Conservation (phyloP, 2,113 vertebrate species). For the Balaenoptera acutorostrata region DNA sequence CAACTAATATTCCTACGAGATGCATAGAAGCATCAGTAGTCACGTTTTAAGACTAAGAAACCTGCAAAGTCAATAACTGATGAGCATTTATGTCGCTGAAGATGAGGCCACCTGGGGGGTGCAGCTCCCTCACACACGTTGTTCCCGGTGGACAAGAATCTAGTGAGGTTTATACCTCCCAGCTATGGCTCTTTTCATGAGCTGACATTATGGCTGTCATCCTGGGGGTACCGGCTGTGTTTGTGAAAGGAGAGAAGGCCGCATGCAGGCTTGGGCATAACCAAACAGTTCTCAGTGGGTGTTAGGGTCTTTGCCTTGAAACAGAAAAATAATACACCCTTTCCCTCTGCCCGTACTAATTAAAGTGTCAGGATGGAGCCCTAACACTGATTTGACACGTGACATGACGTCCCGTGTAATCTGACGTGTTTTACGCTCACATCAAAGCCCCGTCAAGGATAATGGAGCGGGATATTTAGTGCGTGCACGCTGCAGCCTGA, state of each 20-base stretch:
- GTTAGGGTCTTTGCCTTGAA: slow-evolving; percentile 40
- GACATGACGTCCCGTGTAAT: slow-evolving; percentile 45
- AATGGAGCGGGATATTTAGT: background rate
- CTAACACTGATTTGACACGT: slow-evolving; percentile 38
- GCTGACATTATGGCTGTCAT: background rate
- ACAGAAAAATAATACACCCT: slow-evolving; percentile 50
- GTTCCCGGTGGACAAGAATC: rapidly evolving
- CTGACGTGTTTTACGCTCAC: background rate
- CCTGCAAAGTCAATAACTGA: background rate
- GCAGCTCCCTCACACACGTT: background rate
- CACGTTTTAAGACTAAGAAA: background rate
- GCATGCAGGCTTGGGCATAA: background rate
- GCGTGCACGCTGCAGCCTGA: background rate
- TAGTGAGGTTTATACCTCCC: background rate
- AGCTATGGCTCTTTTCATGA: background rate
- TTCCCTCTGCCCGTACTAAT: slow-evolving; percentile 20
- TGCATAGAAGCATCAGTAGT: background rate
- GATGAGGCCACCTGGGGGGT: background rate
- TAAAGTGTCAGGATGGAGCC: slow-evolving; percentile 59
- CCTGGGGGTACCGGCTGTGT: background rate
- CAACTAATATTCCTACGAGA: background rate
- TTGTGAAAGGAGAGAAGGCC: slow-evolving; percentile 31
- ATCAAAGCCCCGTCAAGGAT: slow-evolving; percentile 58
- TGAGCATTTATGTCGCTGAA: background rate
- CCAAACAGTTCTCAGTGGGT: slow-evolving; percentile 51